Conservation (phyloP, 2,888 invertebrate genomes). For the Caenorhabditis wallacei region DNA sequence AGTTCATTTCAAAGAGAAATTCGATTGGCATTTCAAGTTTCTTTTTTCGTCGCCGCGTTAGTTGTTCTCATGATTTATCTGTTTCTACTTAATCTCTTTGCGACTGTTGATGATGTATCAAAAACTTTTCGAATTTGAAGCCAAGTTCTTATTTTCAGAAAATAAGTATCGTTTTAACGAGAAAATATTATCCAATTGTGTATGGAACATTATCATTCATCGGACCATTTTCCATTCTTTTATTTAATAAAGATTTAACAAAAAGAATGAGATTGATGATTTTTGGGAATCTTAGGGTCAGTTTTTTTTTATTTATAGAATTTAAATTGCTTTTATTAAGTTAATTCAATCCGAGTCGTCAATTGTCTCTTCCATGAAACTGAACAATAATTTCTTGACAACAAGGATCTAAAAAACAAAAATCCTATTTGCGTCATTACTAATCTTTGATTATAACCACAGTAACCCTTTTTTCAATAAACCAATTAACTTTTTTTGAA, state of each 20-base stretch:
- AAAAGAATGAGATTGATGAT: neutral
- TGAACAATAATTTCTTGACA: neutral
- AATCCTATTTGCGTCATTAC: neutral
- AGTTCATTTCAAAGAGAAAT: slow-evolving; percentile 3
- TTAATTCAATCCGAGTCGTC: neutral
- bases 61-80: neutral
- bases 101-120: neutral
- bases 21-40: neutral
- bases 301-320: too few relatives aligned
- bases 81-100: neutral
- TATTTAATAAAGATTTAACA: slow-evolving; percentile 16
- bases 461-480: neutral
- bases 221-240: slow-evolving; percentile 23
- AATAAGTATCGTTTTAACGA: neutral
- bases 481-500: neutral
- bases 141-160: too few relatives aligned
- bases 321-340: too few relatives aligned
- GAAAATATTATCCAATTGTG: slow-evolving; percentile 11
- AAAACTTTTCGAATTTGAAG: too few relatives aligned
- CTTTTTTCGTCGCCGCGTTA: neutral
- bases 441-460: neutral
- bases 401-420: neutral
- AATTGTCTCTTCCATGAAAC: neutral
- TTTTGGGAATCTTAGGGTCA: neutral
- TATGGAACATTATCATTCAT: slow-evolving; percentile 33